Conservation (phyloP, 2,888 invertebrate genomes). For the Phengaris arion region DNA sequence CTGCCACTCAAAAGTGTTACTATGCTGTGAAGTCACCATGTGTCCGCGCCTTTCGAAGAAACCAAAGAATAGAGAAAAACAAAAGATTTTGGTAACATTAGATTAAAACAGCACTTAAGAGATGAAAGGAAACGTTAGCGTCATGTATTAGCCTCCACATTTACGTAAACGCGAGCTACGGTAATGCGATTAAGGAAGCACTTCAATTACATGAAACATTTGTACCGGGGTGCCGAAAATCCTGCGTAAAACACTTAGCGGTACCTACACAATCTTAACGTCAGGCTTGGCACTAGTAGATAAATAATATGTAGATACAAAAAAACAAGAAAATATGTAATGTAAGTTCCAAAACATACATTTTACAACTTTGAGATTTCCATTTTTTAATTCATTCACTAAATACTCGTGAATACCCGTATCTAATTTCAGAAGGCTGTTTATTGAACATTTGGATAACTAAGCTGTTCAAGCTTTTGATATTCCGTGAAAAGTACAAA, state of each 20-base stretch:
- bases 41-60: not conserved
- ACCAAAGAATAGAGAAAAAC: not conserved
- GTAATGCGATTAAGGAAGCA: slow-evolving; percentile 66
- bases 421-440: too few species aligned
- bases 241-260: slow-evolving; percentile 49
- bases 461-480: too few species aligned
- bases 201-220: slow-evolving; percentile 67
- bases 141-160: slow-evolving; percentile 35
- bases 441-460: too few species aligned
- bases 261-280: not conserved
- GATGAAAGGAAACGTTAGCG: slow-evolving; percentile 37
- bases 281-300: not conserved
- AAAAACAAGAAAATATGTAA: too few species aligned
- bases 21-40: not conserved
- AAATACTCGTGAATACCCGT: too few species aligned
- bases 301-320: too few species aligned
- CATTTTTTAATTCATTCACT: too few species aligned
- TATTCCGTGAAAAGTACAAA: too few species aligned
- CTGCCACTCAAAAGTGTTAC: too few species aligned
- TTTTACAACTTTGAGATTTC: too few species aligned
- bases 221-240: slow-evolving; percentile 55
- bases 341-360: too few species aligned
- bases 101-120: slow-evolving; percentile 38
- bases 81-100: slow-evolving; percentile 14
- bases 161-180: slow-evolving; percentile 44